Conservation (phyloP, 2,113 vertebrate genomes). For the Rhineura floridana region DNA sequence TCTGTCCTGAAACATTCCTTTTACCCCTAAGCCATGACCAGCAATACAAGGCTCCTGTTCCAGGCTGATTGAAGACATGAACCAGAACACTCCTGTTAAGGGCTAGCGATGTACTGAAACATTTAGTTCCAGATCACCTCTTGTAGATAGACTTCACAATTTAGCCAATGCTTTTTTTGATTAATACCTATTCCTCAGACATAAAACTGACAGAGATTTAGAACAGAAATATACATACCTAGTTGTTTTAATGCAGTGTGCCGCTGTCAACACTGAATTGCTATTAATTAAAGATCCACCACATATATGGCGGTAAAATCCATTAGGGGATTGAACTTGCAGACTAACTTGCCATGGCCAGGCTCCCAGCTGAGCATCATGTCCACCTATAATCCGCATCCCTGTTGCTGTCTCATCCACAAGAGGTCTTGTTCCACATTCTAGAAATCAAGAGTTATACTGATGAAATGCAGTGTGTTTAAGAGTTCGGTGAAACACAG, state of each 20-base stretch:
- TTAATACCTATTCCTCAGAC: rapidly evolving
- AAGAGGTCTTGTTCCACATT: slow-evolving; percentile 63
- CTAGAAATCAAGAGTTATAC: slow-evolving; percentile 49
- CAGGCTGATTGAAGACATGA: neutral
- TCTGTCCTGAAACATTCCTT: neutral
- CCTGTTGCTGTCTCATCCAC: neutral
- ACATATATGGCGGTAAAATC: slow-evolving; percentile 70
- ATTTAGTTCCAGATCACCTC: neutral
- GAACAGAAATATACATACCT: slow-evolving; percentile 47
- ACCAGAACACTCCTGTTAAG: neutral
- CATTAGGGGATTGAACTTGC: slow-evolving; percentile 52
- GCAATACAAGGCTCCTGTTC: neutral
- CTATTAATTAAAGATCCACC: slow-evolving; percentile 82
- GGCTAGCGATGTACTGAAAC: neutral
- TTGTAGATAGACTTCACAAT: neutral
- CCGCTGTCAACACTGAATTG: slow-evolving; percentile 83
- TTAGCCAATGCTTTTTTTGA: neutral
- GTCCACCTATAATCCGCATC: slow-evolving; percentile 67
- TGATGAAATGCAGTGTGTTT: neutral
- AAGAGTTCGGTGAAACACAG: neutral
- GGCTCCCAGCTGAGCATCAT: slow-evolving; percentile 35
- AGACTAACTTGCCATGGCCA: slow-evolving; percentile 91
- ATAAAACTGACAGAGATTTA: neutral
- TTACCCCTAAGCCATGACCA: neutral
- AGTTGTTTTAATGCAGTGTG: slow-evolving; percentile 77